Percentiles rank a stretch among this genome's conserved stretches.
Evolutionary conservation across 2,113 vertebrate genomes (phyloP).

Genomic region (Coptodon rendalli): DNA sequence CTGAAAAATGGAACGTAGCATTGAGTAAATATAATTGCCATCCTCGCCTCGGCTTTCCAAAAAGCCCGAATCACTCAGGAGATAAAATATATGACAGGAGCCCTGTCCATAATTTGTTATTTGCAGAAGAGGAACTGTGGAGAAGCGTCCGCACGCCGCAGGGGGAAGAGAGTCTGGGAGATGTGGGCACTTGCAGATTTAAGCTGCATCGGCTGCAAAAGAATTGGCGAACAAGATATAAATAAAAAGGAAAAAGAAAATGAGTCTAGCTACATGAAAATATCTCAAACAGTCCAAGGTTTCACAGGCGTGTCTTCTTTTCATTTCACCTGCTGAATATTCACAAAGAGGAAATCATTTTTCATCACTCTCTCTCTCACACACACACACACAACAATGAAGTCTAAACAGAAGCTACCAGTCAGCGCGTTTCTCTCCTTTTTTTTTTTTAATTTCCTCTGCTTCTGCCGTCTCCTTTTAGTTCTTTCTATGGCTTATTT

Average conservation of each 20-base stretch:
- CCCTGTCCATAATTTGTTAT: conserved; percentile 7
- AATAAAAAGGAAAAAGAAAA: background rate
- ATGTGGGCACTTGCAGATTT: conserved; percentile 4
- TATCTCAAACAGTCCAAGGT: conserved; percentile 4
- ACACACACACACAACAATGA: background rate
- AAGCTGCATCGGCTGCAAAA: conserved; percentile 4
- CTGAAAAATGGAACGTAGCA: conserved; percentile 21
- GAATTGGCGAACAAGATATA: background rate
- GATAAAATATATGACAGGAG: background rate
- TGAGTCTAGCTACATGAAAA: conserved; percentile 33
- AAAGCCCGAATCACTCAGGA: conserved; percentile 1
- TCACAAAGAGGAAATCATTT: conserved; percentile 7
- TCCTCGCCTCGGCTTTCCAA: conserved; percentile 2
- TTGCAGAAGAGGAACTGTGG: background rate
- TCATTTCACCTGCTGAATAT: conserved; percentile 17
- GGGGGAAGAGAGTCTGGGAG: background rate
- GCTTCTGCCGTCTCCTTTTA: background rate
- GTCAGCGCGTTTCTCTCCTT: background rate
- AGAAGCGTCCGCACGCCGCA: background rate
- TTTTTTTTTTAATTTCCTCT: background rate
- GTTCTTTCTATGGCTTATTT: conserved; percentile 70
- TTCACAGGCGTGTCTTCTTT: conserved; percentile 29
- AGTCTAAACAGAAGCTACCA: background rate
- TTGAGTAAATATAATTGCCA: conserved; percentile 40
- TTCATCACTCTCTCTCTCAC: background rate